These are phyloP conservation scores for Achroia grisella DNA, from an alignment of 1,140 invertebrate species.

Conservation along the genomic window DNA sequence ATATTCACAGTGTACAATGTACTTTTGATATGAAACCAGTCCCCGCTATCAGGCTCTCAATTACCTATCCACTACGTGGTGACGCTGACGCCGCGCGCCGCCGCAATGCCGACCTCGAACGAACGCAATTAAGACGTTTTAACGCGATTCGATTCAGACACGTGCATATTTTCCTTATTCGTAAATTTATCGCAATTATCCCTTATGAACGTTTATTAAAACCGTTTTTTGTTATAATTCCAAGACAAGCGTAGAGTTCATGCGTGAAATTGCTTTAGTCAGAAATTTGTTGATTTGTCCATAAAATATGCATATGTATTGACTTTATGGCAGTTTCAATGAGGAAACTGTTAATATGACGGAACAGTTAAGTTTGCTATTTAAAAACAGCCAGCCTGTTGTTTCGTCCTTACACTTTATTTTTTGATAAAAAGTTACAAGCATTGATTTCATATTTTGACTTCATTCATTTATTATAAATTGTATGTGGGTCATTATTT, in stretches of 20 bases:
- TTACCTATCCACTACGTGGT: constrained; percentile 27
- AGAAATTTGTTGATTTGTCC: constrained; percentile 35
- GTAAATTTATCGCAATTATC: constrained; percentile 61
- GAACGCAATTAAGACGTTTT: constrained; percentile 64
- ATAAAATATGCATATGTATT: constrained; percentile 2
- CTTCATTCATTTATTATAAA: too few relatives aligned
- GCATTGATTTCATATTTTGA: too few relatives aligned
- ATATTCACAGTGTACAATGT: neutral
- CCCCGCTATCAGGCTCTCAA: constrained; percentile 35
- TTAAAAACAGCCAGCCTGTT: too few relatives aligned
- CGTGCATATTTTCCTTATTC: constrained; percentile 65
- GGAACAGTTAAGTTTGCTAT: too few relatives aligned
- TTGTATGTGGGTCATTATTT: too few relatives aligned
- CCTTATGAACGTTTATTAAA: constrained; percentile 53
- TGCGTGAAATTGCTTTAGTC: constrained; percentile 43
- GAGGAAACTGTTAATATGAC: neutral
- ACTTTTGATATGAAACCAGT: constrained; percentile 30
- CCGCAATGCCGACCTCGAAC: constrained; percentile 44
- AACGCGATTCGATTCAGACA: constrained; percentile 62
- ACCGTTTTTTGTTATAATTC: constrained; percentile 42
- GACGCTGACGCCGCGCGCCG: constrained; percentile 11
- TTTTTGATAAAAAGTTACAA: too few relatives aligned
- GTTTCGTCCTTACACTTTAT: too few relatives aligned
- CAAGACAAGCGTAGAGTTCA: constrained; percentile 34
- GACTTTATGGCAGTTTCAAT: neutral